Evolutionary conservation across 2,113 vertebrate genomes (phyloP), one percentile per base, ranked within the genome.

Genomic region (Elgaria multicarinata): DNA sequence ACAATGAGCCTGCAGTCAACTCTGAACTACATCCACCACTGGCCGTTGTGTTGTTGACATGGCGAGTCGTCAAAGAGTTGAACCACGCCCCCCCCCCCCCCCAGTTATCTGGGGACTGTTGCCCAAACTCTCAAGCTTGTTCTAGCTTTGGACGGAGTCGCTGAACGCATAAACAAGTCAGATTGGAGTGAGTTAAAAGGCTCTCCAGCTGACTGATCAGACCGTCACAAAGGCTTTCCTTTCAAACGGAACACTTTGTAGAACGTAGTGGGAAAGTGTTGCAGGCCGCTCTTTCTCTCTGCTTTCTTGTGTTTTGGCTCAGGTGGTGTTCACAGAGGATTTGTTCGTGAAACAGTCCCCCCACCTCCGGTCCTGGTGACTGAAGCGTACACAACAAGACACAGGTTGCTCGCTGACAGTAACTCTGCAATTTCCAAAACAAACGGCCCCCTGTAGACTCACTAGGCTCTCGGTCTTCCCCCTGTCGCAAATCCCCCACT

Each of bases 361-460:
- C 20, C 42, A 74, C 28, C 78, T 31, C 6, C 33, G 33, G 22
- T 77, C 58, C 81, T 77, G 44, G 22, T 16, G 86, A 67, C 36
- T 13, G 85, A 92, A 86, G 83, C 89, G 64, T 78, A 20, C 87
- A 84, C 67, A 50, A 92, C 78, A 66, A 83, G 91, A 82, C 46
- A 39, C 3, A 44, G 67, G 31, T 66, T 92, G 91, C 91, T 91
- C 80, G 76, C 91, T 94, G 93, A 95, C 91, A 91, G 69, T 69
- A 88, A 92, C 90, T 93, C 75, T 82, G 76, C 88, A 79, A 88
- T 93, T 96, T 95, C 44, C 83, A 83, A 92, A 94, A 95, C 91
- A 92, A 94, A 96, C 24, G 24, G 14, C 26, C 77, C 85, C 44
- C 79, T 67, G 55, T 16, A 55, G 92, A 88, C 89, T 87, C 58